Base-by-base conservation (phyloP, 1,140 invertebrate genomes). In the Leptinotarsa lineolata region DNA sequence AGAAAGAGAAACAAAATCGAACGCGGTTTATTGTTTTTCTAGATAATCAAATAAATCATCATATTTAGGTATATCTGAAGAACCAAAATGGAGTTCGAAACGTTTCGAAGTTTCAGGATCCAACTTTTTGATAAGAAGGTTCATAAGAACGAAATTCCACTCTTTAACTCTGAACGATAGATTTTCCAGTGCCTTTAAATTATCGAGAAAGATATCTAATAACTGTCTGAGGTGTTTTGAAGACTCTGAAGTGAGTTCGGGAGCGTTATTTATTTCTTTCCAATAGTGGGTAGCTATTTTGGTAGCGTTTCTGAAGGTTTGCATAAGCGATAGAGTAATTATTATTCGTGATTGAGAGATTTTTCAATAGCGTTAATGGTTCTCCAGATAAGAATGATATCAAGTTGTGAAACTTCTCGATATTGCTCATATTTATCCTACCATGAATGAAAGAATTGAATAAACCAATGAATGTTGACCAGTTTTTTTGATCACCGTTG, bases 141-240 rank as follows among this genome's bases (percentile, higher is more conserved):
- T 13, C n/a, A 58, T 18, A 58, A 69, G 18, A 20, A 69, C n/a
- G 8, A 54, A n/a, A 58, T 58, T n/a, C 46, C 48, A 69, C 21
- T 20, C 18, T n/a, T 54, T 13, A 39, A 45, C 44, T 22, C 6
- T 45, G 12, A 58, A 12, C 22, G 12, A 21, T 16, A 69, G 21
- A 69, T 69, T 69, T 21, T 30, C 4, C 8, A 69, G 22, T 30
- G 54, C 68, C 21, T 20, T 12, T 16, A 69, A 15, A 60, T 54
- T 48, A n/a, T 69, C 6, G 13, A n/a, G 11, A 16, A 58, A 22
- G 3, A 46, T 58, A 30, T 69, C 68, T 20, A 54, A 20, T 12
- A 69, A 13, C 4, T 60, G 18, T 58, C 54, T 18, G 22, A 69
- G 6, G 1, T 16, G 6, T 18, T 6, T 20, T n/a, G 67, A n/a